Evolutionary conservation across 2,797 vertebrate species (phyloP).

Genomic region (Presbytis comata): DNA sequence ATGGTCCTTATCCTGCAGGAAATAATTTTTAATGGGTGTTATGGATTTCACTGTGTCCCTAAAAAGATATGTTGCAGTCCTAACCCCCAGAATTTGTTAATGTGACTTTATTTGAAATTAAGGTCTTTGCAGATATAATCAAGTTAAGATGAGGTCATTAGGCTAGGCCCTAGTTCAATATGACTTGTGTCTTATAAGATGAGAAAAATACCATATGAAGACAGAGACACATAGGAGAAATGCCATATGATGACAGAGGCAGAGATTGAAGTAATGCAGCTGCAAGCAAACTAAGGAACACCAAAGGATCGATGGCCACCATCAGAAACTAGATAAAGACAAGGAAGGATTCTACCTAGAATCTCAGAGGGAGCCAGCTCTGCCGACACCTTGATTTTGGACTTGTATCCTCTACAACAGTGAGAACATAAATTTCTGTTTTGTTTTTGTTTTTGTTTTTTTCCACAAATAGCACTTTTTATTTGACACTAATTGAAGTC

Average conservation of each 20-base stretch:
- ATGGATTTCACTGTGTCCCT: not conserved
- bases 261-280: not conserved
- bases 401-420: not conserved
- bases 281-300: not conserved
- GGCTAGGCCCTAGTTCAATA: not conserved
- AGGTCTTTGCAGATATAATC: not conserved
- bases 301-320: not conserved
- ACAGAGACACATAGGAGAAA: not conserved
- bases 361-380: not conserved
- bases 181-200: not conserved
- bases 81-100: not conserved
- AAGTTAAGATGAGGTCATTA: not conserved
- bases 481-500: too few species aligned
- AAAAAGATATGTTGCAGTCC: not conserved
- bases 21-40: not conserved
- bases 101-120: conserved; percentile 20
- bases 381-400: not conserved
- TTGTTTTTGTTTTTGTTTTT: too few species aligned
- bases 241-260: not conserved
- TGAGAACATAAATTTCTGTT: not conserved
- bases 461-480: too few species aligned
- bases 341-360: not conserved
- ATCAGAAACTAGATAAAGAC: not conserved
- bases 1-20: not conserved
- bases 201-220: not conserved